Evolutionary conservation across 2,113 vertebrate species (phyloP).

Genomic region (Antigone vipio): DNA sequence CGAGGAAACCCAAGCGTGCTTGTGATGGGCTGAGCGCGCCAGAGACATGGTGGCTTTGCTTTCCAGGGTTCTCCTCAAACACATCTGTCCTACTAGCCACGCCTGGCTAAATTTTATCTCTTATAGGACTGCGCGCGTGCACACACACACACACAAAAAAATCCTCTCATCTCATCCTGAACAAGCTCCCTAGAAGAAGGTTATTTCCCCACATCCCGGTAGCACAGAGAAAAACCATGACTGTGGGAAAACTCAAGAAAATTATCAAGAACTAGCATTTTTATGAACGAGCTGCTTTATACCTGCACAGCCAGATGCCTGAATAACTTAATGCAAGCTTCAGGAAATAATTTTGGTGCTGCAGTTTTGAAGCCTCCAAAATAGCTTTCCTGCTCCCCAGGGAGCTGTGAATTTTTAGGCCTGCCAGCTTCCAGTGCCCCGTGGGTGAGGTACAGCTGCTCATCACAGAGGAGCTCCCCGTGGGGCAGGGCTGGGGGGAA

Average conservation of each 20-base stretch:
- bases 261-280: not conserved
- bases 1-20: not conserved
- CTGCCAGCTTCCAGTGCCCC: not conserved
- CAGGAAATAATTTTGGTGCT: not conserved
- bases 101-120: not conserved
- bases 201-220: not conserved
- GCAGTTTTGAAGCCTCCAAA: not conserved
- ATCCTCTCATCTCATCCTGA: not conserved
- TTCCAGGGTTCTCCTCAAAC: not conserved
- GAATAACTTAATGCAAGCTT: not conserved
- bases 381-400: not conserved
- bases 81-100: not conserved
- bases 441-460: not conserved
- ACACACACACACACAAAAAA: not conserved
- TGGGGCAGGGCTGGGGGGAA: not conserved
- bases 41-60: not conserved
- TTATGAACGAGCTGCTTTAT: not conserved
- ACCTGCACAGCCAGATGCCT: not conserved
- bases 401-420: not conserved
- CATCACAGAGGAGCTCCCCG: fast-evolving
- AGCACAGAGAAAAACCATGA: fast-evolving
- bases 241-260: not conserved
- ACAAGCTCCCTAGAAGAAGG: not conserved
- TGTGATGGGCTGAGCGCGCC: not conserved
- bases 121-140: not conserved